Evolutionary conservation across 2,113 vertebrate genomes (phyloP).

Genomic region (Hylia prasina): DNA sequence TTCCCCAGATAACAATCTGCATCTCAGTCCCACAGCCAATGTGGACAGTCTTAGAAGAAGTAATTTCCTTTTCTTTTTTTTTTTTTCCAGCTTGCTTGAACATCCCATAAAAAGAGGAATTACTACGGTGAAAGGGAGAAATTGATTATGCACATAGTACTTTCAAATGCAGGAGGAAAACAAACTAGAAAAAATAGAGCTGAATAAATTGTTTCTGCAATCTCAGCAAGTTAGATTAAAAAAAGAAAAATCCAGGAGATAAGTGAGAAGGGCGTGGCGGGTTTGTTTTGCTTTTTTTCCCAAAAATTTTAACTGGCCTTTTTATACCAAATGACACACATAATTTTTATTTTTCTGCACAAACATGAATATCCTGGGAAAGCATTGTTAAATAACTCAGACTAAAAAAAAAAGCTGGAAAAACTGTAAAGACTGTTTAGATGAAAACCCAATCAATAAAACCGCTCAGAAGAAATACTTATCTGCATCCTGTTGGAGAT

Average conservation of each 20-base stretch:
- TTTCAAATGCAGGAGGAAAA: conserved; percentile 20
- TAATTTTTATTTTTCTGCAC: neutral
- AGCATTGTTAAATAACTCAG: neutral
- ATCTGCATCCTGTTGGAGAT: conserved; percentile 7
- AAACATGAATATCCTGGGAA: neutral
- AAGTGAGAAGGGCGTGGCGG: neutral
- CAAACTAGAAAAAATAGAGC: conserved; percentile 27
- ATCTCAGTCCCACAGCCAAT: neutral
- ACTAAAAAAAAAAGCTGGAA: neutral
- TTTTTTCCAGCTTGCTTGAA: neutral
- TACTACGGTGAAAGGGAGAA: conserved; percentile 24
- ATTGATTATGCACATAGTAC: conserved; percentile 39
- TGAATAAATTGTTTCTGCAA: conserved; percentile 34
- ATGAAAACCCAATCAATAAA: conserved; percentile 15
- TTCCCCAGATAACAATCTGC: neutral
- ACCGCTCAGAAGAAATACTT: neutral
- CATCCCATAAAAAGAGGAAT: conserved; percentile 40
- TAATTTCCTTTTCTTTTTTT: neutral
- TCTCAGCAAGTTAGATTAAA: neutral
- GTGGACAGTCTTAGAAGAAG: neutral
- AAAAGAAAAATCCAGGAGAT: neutral
- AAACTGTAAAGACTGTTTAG: neutral
- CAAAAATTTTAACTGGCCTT: neutral
- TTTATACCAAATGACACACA: neutral
- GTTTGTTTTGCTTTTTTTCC: neutral